phyloP scores from a whole-genome alignment of 37 sponge, comb jelly and placozoan genomes.

The Halisarca cf. caerulea region DNA sequence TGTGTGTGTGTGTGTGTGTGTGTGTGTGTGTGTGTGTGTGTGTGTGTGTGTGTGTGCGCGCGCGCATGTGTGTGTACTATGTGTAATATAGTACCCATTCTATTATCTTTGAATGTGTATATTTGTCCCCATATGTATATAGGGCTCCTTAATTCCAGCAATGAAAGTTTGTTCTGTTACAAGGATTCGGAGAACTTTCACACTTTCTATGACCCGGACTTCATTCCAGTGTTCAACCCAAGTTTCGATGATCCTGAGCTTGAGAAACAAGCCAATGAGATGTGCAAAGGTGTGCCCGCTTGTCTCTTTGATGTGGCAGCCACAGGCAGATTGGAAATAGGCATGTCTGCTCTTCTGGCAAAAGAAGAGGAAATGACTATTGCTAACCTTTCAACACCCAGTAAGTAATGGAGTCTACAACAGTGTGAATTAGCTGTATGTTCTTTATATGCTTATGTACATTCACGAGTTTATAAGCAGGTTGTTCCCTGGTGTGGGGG shows the following conservation, averaged over 20 bases:
- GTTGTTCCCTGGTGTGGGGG: no score
- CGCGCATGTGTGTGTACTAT: no score
- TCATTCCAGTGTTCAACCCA: slow-evolving; percentile 44
- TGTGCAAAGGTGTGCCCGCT: slow-evolving; percentile 34
- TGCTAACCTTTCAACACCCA: background rate
- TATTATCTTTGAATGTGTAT: no score
- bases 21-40: no score
- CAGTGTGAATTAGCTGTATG: no score
- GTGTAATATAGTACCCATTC: no score
- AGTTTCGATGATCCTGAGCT: slow-evolving; percentile 32
- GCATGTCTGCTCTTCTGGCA: slow-evolving; percentile 32
- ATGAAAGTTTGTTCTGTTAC: slow-evolving; percentile 52
- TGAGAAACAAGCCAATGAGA: slow-evolving; percentile 41
- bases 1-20: no score
- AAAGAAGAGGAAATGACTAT: background rate
- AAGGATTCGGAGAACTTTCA: slow-evolving; percentile 24
- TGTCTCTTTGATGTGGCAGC: slow-evolving; percentile 65
- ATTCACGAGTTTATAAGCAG: no score
- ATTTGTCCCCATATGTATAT: no score
- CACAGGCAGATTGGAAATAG: slow-evolving; percentile 52
- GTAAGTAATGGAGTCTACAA: no score
- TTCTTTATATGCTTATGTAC: no score
- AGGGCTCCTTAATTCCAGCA: slow-evolving; percentile 46
- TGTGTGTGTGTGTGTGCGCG: no score
- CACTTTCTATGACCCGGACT: slow-evolving; percentile 43